Conservation (phyloP, 53 echinoderm and acorn worm species). For the Astropecten irregularis region DNA sequence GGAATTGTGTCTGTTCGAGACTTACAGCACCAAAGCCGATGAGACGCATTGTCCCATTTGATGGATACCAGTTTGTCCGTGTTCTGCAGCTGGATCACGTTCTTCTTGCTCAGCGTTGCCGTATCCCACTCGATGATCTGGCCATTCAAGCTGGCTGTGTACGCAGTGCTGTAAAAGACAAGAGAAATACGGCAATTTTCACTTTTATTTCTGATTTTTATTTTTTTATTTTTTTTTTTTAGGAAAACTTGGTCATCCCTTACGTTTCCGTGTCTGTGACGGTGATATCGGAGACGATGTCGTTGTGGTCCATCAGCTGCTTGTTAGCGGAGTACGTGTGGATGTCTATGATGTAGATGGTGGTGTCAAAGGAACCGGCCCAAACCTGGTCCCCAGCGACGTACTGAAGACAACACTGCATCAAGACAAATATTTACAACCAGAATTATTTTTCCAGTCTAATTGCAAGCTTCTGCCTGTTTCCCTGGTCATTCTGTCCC, state of each 20-base stretch:
- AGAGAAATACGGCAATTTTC: too few species aligned
- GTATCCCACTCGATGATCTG: conserved; percentile 90
- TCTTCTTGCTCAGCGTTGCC: conserved; percentile 67
- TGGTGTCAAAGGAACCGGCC: conserved; percentile 97
- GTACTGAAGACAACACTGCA: conserved; percentile 83
- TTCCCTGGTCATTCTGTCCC: too few species aligned
- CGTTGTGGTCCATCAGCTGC: conserved; percentile 85
- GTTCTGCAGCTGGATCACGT: conserved; percentile 58
- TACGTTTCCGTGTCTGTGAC: conserved; percentile 78
- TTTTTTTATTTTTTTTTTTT: too few species aligned
- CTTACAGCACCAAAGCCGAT: conserved; percentile 97
- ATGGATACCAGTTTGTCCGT: conserved; percentile 79
- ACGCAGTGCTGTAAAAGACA: conserved; percentile 68
- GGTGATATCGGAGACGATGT: conserved; percentile 96
- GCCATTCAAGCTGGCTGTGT: conserved; percentile 92
- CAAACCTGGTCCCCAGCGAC: conserved; percentile 84
- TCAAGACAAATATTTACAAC: too few species aligned
- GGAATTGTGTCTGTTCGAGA: background rate
- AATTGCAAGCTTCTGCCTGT: too few species aligned
- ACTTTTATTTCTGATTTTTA: too few species aligned
- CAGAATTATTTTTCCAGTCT: too few species aligned
- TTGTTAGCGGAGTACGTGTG: conserved; percentile 81
- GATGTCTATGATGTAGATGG: conserved; percentile 92
- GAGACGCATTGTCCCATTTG: conserved; percentile 58
- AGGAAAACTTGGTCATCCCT: background rate